Evolutionary conservation across 1,140 invertebrate genomes (phyloP), one percentile per base, ranked within the genome.

Genomic region (Drosophila bocqueti): DNA sequence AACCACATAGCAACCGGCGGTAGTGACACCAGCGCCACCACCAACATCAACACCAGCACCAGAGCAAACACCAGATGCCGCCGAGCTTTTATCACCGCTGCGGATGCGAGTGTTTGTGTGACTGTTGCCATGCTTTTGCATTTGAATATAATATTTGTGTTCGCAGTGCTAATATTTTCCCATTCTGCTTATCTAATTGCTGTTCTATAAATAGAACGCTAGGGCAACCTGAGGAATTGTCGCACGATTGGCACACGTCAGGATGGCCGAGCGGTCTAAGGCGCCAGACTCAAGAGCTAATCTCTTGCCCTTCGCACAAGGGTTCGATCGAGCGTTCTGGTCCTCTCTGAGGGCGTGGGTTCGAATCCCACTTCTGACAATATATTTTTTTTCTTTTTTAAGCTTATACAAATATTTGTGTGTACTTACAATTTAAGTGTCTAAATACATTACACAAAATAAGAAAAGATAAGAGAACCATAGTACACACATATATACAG

Each of bases 361-460:
- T 96, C 96, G 95, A 96, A 96, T 96, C 96, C 96, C 96, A 96
- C 96, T 96, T 95, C 96, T 96, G 96, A 96, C 96, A 96, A 93
- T 91, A 93, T 93, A n/a, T 21, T 94, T 95, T 94, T 82, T 65
- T 78, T 78, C 0, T 3, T 21, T 26, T n/a, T 40, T 29, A 29
- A 29, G 29, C 29, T 29, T 29, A 7, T 29, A 29, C 6, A 29
- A 26, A 26, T 26, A 26, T 5, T 26, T 26, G 26, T 26, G 26
- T 26, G 21, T 21, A 21, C 21, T 1, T 21, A 21, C 21, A 21
- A 21, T 21, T 21, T 21, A 21, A 21, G 21, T 21, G 21, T 21
- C 21, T 21, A 21, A 21, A 21, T 21, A 21, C 1, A 21, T 21
- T 21, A 21, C 21, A 21, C 21, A 21, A 21, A 21, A 21, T 21